phyloP scores from a whole-genome alignment of 2,113 vertebrate genomes.

The Strigops habroptila region DNA sequence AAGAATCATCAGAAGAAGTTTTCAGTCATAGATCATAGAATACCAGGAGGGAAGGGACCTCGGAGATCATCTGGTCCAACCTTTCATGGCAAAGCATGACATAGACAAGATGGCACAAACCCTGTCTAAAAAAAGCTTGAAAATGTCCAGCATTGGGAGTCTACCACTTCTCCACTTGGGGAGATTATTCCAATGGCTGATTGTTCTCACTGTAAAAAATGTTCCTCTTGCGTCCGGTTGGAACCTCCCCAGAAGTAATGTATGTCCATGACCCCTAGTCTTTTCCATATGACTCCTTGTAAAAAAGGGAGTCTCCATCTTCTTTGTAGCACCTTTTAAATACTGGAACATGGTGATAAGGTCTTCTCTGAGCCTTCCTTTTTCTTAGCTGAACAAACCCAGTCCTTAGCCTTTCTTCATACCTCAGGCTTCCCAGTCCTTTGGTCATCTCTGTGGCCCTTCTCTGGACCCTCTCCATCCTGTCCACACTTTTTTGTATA shows the following conservation, averaged over 20 bases:
- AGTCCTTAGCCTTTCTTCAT: not conserved
- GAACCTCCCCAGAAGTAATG: not conserved
- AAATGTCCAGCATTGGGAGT: not conserved
- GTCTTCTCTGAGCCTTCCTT: not conserved
- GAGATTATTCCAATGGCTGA: not conserved
- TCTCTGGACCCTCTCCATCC: not conserved
- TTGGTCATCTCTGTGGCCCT: not conserved
- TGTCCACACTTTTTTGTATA: not conserved
- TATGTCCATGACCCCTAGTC: not conserved
- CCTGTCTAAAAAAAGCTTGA: not conserved
- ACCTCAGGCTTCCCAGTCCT: not conserved
- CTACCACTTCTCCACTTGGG: not conserved
- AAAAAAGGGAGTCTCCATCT: not conserved
- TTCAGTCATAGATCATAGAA: not conserved
- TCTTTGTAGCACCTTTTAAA: not conserved
- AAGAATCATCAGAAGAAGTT: not conserved
- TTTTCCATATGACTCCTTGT: not conserved
- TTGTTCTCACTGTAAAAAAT: not conserved
- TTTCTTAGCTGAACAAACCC: not conserved
- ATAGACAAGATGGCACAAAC: not conserved
- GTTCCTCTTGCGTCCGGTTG: not conserved
- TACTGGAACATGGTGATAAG: not conserved
- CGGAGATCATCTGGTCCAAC: not conserved
- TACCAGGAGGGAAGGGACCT: not conserved
- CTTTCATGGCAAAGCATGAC: not conserved